A percentile compares a stretch with the other conserved stretches of the same genome.
Conservation (phyloP, 2,888 invertebrate genomes). For the Tenodera sinensis region DNA sequence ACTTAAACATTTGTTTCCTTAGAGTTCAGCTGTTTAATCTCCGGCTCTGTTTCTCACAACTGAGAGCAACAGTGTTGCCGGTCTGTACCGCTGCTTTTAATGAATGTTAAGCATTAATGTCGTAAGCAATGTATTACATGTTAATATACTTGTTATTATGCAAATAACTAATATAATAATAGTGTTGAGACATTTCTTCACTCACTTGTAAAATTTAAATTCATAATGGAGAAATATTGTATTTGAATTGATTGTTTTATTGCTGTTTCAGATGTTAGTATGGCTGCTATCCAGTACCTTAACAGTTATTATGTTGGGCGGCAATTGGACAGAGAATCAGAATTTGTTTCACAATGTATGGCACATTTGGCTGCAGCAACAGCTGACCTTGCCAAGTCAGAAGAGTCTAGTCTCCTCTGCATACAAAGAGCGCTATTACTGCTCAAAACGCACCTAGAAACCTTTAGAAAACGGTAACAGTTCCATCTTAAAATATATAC, state of each 20-base stretch:
- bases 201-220: not conserved
- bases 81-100: too few species aligned
- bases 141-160: too few species aligned
- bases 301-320: conserved; percentile 93
- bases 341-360: conserved; percentile 93
- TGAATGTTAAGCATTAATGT: too few species aligned
- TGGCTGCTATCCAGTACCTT: conserved; percentile 91
- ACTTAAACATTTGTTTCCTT: too few species aligned
- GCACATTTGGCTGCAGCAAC: conserved; percentile 82
- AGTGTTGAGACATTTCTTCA: too few species aligned
- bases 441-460: conserved; percentile 89
- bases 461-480: conserved; percentile 70
- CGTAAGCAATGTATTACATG: too few species aligned
- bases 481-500: too few species aligned
- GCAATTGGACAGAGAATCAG: conserved; percentile 84
- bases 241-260: not conserved
- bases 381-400: conserved; percentile 60
- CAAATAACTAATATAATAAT: too few species aligned
- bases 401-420: conserved; percentile 80
- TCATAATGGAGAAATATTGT: not conserved
- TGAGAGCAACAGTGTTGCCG: too few species aligned
- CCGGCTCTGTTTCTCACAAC: too few species aligned
- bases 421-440: conserved; percentile 86
- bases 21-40: too few species aligned
- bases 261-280: conserved; percentile 68